Evolutionary conservation across 2,888 invertebrate genomes (phyloP).

Genomic region (Taphrorychus bicolor): DNA sequence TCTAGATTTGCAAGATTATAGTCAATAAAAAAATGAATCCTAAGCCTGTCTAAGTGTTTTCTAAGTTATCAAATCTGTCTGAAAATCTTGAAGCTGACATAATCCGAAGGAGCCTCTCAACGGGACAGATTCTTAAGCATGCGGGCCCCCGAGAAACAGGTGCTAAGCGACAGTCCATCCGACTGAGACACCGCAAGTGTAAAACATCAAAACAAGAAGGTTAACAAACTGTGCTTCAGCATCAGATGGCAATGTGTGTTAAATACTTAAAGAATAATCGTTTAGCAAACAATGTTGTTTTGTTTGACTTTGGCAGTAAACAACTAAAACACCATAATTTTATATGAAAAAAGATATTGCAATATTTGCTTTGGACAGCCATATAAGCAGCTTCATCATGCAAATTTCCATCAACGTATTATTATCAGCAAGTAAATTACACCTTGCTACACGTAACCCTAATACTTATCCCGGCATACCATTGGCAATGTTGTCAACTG

Average conservation of each 20-base stretch:
- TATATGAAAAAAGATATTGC: not conserved
- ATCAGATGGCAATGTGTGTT: not conserved
- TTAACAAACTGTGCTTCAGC: not conserved
- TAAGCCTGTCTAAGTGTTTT: too few relatives aligned
- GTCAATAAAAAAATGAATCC: too few relatives aligned
- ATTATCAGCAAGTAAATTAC: not conserved
- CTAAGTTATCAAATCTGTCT: too few relatives aligned
- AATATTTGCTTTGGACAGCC: not conserved
- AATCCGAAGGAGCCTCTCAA: not conserved
- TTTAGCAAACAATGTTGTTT: not conserved
- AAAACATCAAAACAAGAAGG: not conserved
- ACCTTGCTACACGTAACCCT: not conserved
- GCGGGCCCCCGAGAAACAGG: not conserved
- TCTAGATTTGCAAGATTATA: too few relatives aligned
- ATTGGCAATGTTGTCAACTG: constrained; percentile 7
- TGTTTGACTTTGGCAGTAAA: not conserved
- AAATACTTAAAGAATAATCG: not conserved
- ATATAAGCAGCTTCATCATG: not conserved
- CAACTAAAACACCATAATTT: too few relatives aligned
- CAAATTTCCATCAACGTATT: not conserved
- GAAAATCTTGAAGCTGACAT: too few relatives aligned
- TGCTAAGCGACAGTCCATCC: not conserved
- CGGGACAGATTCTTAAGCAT: not conserved
- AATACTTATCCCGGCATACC: not conserved
- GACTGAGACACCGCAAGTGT: not conserved